Evolutionary conservation across 2,113 vertebrate genomes (phyloP).

Genomic region (Chionomys nivalis): DNA sequence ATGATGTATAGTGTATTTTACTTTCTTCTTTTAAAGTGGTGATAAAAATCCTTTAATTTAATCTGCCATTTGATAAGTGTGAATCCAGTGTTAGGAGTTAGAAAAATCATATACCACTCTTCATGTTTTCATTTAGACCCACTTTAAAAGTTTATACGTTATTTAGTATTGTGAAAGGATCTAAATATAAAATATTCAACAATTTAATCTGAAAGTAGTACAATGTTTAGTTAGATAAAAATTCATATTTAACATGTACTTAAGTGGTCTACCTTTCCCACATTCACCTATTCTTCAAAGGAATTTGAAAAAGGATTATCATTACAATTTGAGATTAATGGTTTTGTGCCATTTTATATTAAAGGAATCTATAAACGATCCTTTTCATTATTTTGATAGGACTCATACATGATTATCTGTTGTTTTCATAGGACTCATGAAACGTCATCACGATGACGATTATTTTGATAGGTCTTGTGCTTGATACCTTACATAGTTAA

Average conservation of each 20-base stretch:
- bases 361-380: not conserved
- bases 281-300: not conserved
- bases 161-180: constrained; percentile 36
- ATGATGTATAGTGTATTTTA: not conserved
- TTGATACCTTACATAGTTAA: not conserved
- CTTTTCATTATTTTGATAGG: not conserved
- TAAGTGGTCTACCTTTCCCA: not conserved
- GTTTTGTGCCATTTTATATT: not conserved
- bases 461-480: not conserved
- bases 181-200: not conserved
- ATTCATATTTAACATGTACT: not conserved
- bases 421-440: not conserved
- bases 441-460: not conserved
- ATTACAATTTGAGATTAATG: not conserved
- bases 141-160: not conserved
- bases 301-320: not conserved
- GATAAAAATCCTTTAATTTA: constrained; percentile 54
- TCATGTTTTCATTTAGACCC: constrained; percentile 8
- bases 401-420: not conserved
- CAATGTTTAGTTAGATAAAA: not conserved
- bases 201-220: constrained; percentile 17
- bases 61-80: constrained; percentile 45
- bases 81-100: not conserved
- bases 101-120: constrained; percentile 19
- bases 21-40: constrained; percentile 18